Evolutionary conservation across 2,113 vertebrate genomes (phyloP), one percentile per base, ranked within the genome.

Genomic region (Zosterops lateralis): DNA sequence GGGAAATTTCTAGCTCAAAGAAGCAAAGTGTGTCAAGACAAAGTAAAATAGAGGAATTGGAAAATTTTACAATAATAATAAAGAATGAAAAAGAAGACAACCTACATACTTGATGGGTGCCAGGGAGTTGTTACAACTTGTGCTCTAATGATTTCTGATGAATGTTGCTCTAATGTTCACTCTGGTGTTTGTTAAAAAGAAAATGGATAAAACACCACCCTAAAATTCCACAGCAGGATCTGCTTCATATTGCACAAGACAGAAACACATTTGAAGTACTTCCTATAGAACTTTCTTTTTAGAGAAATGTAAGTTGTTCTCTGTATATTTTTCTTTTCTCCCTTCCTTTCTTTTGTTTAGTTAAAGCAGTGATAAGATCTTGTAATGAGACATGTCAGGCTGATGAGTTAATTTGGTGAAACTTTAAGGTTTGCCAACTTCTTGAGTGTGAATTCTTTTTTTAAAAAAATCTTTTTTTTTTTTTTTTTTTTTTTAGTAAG

Each of bases 111-210:
- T 64, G 45, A 75, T 80, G 91, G 81, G 57, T 93, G 62, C 92
- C 16, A 64, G 67, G 89, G 85, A 95, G 65, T 32, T 83, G 89
- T 97, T 84, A 64, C 66, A 73, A 96, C 79, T 91, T 96, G 77
- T 92, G 84, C 71, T 94, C 21, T 79, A 75, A 89, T 95, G 58
- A 78, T 96, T 96, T 96, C 86, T 94, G 70, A 60, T 89, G 77
- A 62, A 74, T 93, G 93, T 79, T 90, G 67, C 77, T 93, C 51
- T 84, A 84, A 32, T 93, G 31, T 93, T 97, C 93, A 84, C 40
- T 93, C 58, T 95, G 68, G 51, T 94, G 65, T 90, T 93, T 0
- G 2, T 92, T 95, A 93, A 71, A 80, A 94, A 62, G 78, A 90
- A 86, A 92, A 70, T 0, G 0, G 28, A 61, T 53, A 68, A 90